Base-by-base conservation (phyloP, 2,797 vertebrate genomes). In the Spheniscus humboldti region DNA sequence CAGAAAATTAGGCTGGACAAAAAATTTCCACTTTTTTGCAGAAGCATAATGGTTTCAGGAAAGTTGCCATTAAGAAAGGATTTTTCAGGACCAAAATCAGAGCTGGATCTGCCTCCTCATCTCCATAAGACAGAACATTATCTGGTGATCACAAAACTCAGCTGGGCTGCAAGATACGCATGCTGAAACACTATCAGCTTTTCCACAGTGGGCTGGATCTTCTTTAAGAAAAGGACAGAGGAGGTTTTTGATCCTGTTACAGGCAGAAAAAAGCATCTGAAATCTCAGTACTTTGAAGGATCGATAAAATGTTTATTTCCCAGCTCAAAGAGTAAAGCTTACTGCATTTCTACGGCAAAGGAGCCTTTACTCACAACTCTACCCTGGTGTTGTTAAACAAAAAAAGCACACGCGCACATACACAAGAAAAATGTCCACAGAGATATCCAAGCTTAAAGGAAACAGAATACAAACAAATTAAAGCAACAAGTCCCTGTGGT, bases 401-500 rank as follows among this genome's bases (percentile, higher is more conserved):
- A 86, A 86, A 73, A 60, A 77, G 14, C 23, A 81, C 18, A 43
- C n/a, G 11, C 3, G 14, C 23, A 39, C 15, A 53, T 3, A 43
- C 35, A 60, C 28, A 91, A 86, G n/a, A 31, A 86, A 93, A 93
- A 55, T 48, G 67, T 63, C 50, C 75, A 27, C 28, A 87, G 84
- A 92, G 41, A 88, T 27, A 92, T 13, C 67, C 43, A 82, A 31
- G 45, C 71, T 76, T 69, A 43, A 80, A 82, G 60, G 81, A 96
- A 96, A 91, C 9, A 48, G 35, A 91, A 89, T 31, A 73, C 81
- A 94, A 93, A 95, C 81, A 94, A 91, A 93, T 88, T 92, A 86
- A 92, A 91, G 60, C 90, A 92, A 86, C 35, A 88, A 84, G 53
- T 86, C 82, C 78, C 75, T 52, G 7, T 47, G 45, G 87, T 86